Percentiles rank a stretch among this genome's conserved stretches.
These are phyloP conservation scores for Ricordea florida DNA, from an alignment of 92 coral and sea anemone species.

Conservation along the genomic window DNA sequence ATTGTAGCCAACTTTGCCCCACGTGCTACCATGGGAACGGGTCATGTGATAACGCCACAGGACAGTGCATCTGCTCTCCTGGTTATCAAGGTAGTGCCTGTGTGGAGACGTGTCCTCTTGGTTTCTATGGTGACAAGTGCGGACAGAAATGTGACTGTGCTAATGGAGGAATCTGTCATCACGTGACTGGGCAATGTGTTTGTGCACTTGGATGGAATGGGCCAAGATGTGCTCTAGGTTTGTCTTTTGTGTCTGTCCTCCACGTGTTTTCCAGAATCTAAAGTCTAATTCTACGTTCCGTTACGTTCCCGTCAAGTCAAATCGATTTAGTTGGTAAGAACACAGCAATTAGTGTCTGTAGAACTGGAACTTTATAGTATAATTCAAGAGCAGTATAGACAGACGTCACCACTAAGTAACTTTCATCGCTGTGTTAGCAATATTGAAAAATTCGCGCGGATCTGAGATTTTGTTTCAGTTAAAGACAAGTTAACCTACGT, in stretches of 20 bases:
- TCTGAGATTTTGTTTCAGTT: too few relatives aligned
- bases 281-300: too few relatives aligned
- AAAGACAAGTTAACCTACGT: too few relatives aligned
- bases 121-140: constrained; percentile 71
- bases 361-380: too few relatives aligned
- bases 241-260: not conserved
- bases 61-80: constrained; percentile 60
- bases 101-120: constrained; percentile 66
- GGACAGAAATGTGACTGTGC: constrained; percentile 50
- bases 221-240: constrained; percentile 63
- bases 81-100: constrained; percentile 79
- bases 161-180: constrained; percentile 59
- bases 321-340: too few relatives aligned
- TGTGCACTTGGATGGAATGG: constrained; percentile 80
- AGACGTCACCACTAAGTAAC: too few relatives aligned
- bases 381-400: too few relatives aligned
- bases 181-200: constrained; percentile 65
- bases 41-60: constrained; percentile 51
- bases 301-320: too few relatives aligned
- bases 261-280: not conserved
- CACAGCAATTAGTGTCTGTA: too few relatives aligned
- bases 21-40: constrained; percentile 62
- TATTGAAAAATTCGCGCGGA: too few relatives aligned
- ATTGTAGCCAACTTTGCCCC: constrained; percentile 62
- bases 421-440: too few relatives aligned